These are phyloP conservation scores for Rhyzopertha dominica DNA, from an alignment of 1,140 invertebrate species.

Conservation along the genomic window DNA sequence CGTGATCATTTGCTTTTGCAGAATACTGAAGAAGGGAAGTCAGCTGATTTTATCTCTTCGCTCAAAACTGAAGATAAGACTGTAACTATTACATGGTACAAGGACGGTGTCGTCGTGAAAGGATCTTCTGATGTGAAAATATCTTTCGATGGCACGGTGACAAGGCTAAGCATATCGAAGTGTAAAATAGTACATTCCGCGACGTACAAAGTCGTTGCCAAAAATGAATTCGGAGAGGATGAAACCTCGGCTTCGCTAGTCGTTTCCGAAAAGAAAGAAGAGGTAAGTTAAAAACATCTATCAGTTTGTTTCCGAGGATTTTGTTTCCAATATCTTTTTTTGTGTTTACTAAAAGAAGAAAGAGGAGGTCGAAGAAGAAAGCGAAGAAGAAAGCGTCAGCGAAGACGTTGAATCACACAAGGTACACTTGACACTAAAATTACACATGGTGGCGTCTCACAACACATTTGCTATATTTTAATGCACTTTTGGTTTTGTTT, in stretches of 20 bases:
- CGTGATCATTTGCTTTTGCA: too few relatives aligned
- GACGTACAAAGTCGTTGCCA: conserved; percentile 72
- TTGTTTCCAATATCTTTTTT: not conserved
- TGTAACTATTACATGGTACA: conserved; percentile 81
- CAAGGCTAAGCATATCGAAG: conserved; percentile 66
- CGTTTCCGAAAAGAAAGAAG: conserved; percentile 53
- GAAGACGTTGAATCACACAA: conserved; percentile 25
- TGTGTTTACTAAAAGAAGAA: conserved; percentile 13
- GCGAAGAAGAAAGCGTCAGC: conserved; percentile 12
- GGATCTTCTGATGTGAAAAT: conserved; percentile 64
- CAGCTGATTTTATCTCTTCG: conserved; percentile 69
- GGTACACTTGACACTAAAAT: too few relatives aligned
- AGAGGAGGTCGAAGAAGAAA: conserved; percentile 36
- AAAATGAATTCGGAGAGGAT: conserved; percentile 77
- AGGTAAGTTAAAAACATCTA: conserved; percentile 17
- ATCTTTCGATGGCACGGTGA: conserved; percentile 75
- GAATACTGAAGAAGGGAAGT: conserved; percentile 69
- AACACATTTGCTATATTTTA: too few relatives aligned
- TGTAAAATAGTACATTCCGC: conserved; percentile 66
- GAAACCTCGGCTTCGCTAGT: conserved; percentile 73
- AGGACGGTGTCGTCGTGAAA: conserved; percentile 67
- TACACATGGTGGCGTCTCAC: too few relatives aligned
- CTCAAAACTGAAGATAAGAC: conserved; percentile 69
- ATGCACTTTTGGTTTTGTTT: not conserved
- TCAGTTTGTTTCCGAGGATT: conserved; percentile 2